A percentile compares a stretch with the other conserved stretches of the same genome.
These are phyloP conservation scores for Cabera pusaria DNA, from an alignment of 2,888 invertebrate genomes.

Conservation along the genomic window DNA sequence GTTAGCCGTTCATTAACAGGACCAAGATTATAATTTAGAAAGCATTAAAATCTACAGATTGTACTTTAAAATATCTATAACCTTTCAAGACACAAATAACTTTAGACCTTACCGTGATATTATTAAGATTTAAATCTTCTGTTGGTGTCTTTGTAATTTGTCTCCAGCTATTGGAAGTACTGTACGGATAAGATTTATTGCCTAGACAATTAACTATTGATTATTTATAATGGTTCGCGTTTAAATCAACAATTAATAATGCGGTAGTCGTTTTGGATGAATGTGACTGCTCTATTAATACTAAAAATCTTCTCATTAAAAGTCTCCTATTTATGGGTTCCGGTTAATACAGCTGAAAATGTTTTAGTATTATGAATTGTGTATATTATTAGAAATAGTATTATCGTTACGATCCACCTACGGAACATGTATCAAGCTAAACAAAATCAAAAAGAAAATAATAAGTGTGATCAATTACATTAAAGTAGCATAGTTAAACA, in stretches of 20 bases:
- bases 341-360: too few relatives aligned
- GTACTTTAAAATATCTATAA: conserved; percentile 35
- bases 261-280: conserved; percentile 39
- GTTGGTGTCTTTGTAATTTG: conserved; percentile 33
- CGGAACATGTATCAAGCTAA: too few relatives aligned
- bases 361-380: too few relatives aligned
- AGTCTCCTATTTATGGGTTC: conserved; percentile 21
- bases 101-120: conserved; percentile 20
- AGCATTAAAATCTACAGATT: conserved; percentile 48
- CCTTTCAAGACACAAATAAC: conserved; percentile 8
- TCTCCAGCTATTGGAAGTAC: conserved; percentile 38
- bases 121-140: conserved; percentile 30
- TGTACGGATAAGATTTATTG: conserved; percentile 57
- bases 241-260: conserved; percentile 56
- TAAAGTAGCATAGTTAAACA: too few relatives aligned
- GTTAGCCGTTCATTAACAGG: conserved; percentile 46
- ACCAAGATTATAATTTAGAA: conserved; percentile 48
- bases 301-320: conserved; percentile 11
- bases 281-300: conserved; percentile 44
- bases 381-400: too few relatives aligned
- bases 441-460: too few relatives aligned
- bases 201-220: conserved; percentile 61
- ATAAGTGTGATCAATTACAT: too few relatives aligned
- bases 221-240: conserved; percentile 53
- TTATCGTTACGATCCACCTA: too few relatives aligned